Conservation (phyloP, 2,113 vertebrate species). For the Vulpes lagopus region DNA sequence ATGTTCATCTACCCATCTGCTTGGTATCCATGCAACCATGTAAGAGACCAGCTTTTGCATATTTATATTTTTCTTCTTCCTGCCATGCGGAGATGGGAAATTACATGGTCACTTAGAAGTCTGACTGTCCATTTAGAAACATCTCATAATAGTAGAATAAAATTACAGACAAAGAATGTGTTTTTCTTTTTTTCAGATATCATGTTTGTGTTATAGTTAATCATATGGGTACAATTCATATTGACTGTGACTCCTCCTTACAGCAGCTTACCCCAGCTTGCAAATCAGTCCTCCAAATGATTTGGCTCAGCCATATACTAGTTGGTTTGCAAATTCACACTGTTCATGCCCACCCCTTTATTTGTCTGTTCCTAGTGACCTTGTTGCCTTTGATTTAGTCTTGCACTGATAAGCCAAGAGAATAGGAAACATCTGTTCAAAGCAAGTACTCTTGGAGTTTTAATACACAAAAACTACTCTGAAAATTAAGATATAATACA, state of each 20-base stretch:
- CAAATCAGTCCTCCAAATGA: background rate
- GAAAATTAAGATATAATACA: conserved; percentile 15
- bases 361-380: background rate
- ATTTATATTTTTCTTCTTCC: conserved; percentile 83
- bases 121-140: conserved; percentile 80
- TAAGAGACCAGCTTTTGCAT: conserved; percentile 83
- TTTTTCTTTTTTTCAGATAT: background rate
- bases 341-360: background rate
- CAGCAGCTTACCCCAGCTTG: background rate
- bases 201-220: background rate
- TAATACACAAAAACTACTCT: background rate
- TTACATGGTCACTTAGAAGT: conserved; percentile 79
- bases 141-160: conserved; percentile 72
- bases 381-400: conserved; percentile 10
- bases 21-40: conserved; percentile 80
- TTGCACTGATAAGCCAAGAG: background rate
- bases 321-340: background rate
- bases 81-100: conserved; percentile 73
- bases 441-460: conserved; percentile 54
- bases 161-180: conserved; percentile 44
- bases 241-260: background rate
- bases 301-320: background rate
- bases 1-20: conserved; percentile 82
- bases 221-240: background rate
- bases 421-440: background rate